phyloP scores from a whole-genome alignment of 2,113 vertebrate genomes.

The Leptobrachium leishanense region DNA sequence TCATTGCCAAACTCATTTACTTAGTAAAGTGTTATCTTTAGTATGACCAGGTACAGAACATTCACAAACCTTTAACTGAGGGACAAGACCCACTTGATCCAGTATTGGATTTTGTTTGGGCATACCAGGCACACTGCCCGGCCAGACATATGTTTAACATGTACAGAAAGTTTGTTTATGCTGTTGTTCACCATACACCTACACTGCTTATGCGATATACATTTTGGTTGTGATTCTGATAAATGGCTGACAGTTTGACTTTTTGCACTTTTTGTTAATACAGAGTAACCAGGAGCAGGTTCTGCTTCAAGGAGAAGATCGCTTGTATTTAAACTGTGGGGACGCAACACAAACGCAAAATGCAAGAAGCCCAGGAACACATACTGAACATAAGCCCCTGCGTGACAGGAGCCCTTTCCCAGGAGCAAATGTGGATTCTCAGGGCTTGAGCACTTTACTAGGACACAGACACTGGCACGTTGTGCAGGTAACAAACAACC shows the following conservation, averaged over 20 bases:
- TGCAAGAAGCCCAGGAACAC: slow-evolving; percentile 61
- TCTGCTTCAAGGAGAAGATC: slow-evolving; percentile 93
- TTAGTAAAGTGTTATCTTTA: too few species aligned
- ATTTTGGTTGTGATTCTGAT: background rate
- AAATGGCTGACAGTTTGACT: background rate
- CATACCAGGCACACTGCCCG: too few species aligned
- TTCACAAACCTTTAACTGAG: too few species aligned
- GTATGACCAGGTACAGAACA: too few species aligned
- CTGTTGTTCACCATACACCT: too few species aligned
- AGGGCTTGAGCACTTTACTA: slow-evolving; percentile 98
- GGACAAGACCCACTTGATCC: too few species aligned
- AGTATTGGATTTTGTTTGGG: too few species aligned
- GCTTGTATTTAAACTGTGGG: slow-evolving; percentile 93
- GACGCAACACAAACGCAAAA: slow-evolving; percentile 83
- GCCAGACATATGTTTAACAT: too few species aligned
- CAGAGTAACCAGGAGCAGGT: slow-evolving; percentile 98
- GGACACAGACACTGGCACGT: slow-evolving; percentile 98
- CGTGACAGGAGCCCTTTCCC: slow-evolving; percentile 71
- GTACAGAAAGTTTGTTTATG: too few species aligned
- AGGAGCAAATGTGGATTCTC: slow-evolving; percentile 77
- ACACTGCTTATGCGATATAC: background rate
- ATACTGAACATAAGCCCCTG: slow-evolving; percentile 61
- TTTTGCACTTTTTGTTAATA: background rate
- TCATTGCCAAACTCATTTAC: too few species aligned
- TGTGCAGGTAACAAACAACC: slow-evolving; percentile 79